phyloP scores from a whole-genome alignment of 2,888 invertebrate genomes.

The Hypena proboscidalis region DNA sequence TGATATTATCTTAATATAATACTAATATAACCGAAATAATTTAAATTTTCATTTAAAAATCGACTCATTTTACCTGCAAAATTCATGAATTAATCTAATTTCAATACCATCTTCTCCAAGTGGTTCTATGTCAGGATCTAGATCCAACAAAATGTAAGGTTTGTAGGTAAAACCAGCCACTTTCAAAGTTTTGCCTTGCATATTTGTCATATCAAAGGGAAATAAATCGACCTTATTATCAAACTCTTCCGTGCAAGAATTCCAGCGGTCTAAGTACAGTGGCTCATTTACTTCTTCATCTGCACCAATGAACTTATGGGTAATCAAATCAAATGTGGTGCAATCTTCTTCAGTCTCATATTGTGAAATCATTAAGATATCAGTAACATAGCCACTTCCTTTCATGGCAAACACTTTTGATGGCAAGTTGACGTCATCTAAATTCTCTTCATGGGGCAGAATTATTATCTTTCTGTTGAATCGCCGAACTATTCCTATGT shows the following conservation, averaged over 20 bases:
- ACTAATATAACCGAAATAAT: not conserved
- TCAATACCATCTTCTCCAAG: slow-evolving; percentile 83
- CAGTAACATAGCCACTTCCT: slow-evolving; percentile 63
- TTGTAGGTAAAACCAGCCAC: slow-evolving; percentile 86
- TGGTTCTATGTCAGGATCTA: slow-evolving; percentile 57
- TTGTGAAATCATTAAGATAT: slow-evolving; percentile 59
- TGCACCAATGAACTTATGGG: slow-evolving; percentile 74
- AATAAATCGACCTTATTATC: slow-evolving; percentile 64
- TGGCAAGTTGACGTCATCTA: slow-evolving; percentile 28
- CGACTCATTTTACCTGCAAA: slow-evolving; percentile 82
- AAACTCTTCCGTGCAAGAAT: slow-evolving; percentile 63
- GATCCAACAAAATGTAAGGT: slow-evolving; percentile 83
- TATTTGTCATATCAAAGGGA: slow-evolving; percentile 76
- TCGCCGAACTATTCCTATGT: slow-evolving; percentile 66
- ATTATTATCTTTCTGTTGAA: slow-evolving; percentile 76
- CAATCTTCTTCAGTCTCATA: slow-evolving; percentile 39
- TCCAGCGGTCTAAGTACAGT: slow-evolving; percentile 69
- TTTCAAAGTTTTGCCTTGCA: slow-evolving; percentile 75
- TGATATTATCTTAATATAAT: slow-evolving; percentile 52
- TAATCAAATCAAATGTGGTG: slow-evolving; percentile 61
- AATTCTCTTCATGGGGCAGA: slow-evolving; percentile 48
- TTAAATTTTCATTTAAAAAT: too few species aligned
- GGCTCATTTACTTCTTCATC: slow-evolving; percentile 50
- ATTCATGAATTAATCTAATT: slow-evolving; percentile 77
- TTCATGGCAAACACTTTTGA: slow-evolving; percentile 58